Percentiles rank a stretch among this genome's conserved stretches.
Evolutionary conservation across 2,888 invertebrate species (phyloP).

Genomic region (Drosophila melanosoma): DNA sequence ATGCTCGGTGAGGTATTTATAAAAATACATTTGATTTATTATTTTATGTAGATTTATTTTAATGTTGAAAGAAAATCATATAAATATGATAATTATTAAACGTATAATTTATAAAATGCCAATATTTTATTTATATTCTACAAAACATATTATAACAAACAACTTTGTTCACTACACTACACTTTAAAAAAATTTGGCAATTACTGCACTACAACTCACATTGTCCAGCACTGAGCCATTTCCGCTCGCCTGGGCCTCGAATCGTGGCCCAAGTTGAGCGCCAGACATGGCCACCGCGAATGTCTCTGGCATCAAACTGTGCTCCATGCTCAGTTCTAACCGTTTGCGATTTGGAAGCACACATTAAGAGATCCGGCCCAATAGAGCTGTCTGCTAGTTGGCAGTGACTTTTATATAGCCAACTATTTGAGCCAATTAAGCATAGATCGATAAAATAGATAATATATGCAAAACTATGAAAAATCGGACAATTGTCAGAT

Average conservation of each 20-base stretch:
- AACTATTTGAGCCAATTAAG: conserved; percentile 40
- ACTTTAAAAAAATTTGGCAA: not conserved
- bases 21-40: not conserved
- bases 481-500: conserved; percentile 42
- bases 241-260: conserved; percentile 56
- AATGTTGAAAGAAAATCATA: not conserved
- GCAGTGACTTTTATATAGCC: conserved; percentile 56
- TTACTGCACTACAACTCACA: conserved; percentile 84
- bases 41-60: not conserved
- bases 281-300: conserved; percentile 36
- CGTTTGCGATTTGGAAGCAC: conserved; percentile 14
- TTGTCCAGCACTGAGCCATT: conserved; percentile 94
- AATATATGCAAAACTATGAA: not conserved
- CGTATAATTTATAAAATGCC: no score
- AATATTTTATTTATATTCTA: not conserved
- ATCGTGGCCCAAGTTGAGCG: conserved; percentile 51
- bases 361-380: conserved; percentile 42
- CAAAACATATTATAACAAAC: not conserved
- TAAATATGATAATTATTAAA: no score
- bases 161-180: not conserved
- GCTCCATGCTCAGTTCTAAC: conserved; percentile 59
- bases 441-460: conserved; percentile 28
- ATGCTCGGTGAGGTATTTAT: not conserved
- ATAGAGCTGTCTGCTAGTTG: not conserved
- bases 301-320: conserved; percentile 47